A percentile compares a stretch with the other conserved stretches of the same genome.
phyloP scores from a whole-genome alignment of 2,797 vertebrate genomes.

The Myotis daubentonii region DNA sequence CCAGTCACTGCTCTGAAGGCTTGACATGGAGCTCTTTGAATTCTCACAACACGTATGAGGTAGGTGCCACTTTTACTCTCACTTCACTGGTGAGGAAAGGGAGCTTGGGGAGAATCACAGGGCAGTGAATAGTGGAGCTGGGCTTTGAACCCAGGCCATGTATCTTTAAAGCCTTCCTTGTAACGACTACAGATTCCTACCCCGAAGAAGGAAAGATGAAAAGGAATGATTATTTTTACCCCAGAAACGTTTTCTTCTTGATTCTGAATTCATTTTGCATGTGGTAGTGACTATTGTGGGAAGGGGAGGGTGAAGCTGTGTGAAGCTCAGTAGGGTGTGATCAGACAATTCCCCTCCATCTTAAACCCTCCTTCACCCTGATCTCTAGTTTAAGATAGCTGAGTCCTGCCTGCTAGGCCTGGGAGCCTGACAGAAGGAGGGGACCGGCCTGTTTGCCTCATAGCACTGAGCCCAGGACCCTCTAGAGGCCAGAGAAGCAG shows the following conservation, averaged over 20 bases:
- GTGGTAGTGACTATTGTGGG: neutral
- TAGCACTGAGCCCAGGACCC: fast-evolving
- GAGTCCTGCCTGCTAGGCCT: neutral
- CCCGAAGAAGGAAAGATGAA: neutral
- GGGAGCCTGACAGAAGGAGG: neutral
- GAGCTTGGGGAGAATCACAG: neutral
- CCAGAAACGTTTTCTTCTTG: neutral
- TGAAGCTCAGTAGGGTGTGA: neutral
- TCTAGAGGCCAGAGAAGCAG: neutral
- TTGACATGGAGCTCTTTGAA: neutral
- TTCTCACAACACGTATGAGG: neutral
- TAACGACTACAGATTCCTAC: neutral
- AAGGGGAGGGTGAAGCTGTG: neutral
- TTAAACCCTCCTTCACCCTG: neutral
- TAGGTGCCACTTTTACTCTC: neutral
- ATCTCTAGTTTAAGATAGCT: neutral
- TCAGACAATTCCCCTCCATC: neutral
- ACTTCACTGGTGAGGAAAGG: neutral
- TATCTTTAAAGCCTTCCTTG: neutral
- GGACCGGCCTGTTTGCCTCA: neutral
- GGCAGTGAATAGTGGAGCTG: neutral
- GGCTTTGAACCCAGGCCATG: neutral
- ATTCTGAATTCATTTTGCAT: neutral
- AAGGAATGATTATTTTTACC: neutral
- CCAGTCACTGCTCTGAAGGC: neutral